A percentile compares a stretch with the other conserved stretches of the same genome.
Evolutionary conservation across 2,113 vertebrate species (phyloP).

Genomic region (Gallinago media): DNA sequence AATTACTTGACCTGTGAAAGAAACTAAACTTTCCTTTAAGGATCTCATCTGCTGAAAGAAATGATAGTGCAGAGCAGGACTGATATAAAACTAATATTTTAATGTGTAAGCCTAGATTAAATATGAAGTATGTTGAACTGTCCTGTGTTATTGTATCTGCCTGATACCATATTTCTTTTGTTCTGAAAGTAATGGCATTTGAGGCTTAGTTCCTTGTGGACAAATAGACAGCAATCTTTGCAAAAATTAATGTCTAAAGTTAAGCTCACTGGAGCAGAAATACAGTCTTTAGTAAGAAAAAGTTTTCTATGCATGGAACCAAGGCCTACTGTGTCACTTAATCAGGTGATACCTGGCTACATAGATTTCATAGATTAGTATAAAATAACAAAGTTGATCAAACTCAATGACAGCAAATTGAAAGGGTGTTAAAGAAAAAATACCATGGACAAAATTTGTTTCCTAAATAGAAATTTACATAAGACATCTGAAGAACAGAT

Average conservation of each 20-base stretch:
- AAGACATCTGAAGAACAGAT: not conserved
- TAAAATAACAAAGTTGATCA: not conserved
- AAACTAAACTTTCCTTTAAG: not conserved
- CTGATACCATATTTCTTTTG: not conserved
- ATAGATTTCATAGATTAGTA: not conserved
- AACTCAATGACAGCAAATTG: not conserved
- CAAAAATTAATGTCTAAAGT: not conserved
- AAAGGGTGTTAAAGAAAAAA: not conserved
- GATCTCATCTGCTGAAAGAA: not conserved
- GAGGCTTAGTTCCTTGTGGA: not conserved
- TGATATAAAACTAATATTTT: constrained; percentile 5
- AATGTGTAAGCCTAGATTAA: not conserved
- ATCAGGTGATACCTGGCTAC: not conserved
- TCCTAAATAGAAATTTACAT: not conserved
- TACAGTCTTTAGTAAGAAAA: not conserved
- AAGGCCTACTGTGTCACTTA: not conserved
- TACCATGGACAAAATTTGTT: not conserved
- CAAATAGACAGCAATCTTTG: not conserved
- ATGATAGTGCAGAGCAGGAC: not conserved
- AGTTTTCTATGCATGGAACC: not conserved
- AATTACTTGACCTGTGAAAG: not conserved
- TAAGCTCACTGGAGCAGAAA: not conserved
- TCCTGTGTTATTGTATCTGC: not conserved
- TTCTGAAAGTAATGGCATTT: not conserved
- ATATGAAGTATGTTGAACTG: not conserved